A percentile compares a stretch with the other conserved stretches of the same genome.
These are phyloP conservation scores for Acleris cristana DNA, from an alignment of 2,888 invertebrate species.

Conservation along the genomic window DNA sequence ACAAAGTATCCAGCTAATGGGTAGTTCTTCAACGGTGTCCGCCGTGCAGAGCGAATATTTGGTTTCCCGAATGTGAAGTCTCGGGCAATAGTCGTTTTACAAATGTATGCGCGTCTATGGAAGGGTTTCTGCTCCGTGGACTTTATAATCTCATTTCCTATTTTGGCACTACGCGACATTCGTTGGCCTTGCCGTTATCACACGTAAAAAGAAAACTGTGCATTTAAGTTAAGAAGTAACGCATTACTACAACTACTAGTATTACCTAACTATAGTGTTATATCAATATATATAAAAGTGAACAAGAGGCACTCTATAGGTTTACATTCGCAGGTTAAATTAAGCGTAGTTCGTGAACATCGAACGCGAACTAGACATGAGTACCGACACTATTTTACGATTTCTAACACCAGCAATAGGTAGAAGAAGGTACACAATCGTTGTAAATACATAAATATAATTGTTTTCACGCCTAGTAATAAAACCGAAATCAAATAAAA, in stretches of 20 bases:
- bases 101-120: slow-evolving; percentile 11
- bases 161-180: slow-evolving; percentile 76
- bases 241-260: slow-evolving; percentile 59
- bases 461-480: slow-evolving; percentile 43
- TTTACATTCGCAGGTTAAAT: slow-evolving; percentile 80
- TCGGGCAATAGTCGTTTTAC: slow-evolving; percentile 7
- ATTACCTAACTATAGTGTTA: slow-evolving; percentile 73
- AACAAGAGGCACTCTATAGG: slow-evolving; percentile 85
- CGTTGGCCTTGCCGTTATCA: slow-evolving; percentile 58
- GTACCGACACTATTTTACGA: slow-evolving; percentile 59
- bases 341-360: slow-evolving; percentile 80
- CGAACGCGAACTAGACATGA: slow-evolving; percentile 64
- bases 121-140: slow-evolving; percentile 9
- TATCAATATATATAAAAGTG: slow-evolving; percentile 84
- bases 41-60: no score
- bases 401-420: slow-evolving; percentile 53
- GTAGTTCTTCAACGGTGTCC: no score
- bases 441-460: slow-evolving; percentile 47
- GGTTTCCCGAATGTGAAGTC: neutral
- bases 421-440: slow-evolving; percentile 45
- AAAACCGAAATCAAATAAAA: slow-evolving; percentile 42
- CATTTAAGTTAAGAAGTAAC: slow-evolving; percentile 61
- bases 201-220: slow-evolving; percentile 61
- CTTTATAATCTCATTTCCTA: slow-evolving; percentile 37
- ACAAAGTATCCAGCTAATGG: no score